A percentile compares a stretch with the other conserved stretches of the same genome.
phyloP scores from a whole-genome alignment of 2,888 invertebrate genomes.

The Pollenia angustigena region DNA sequence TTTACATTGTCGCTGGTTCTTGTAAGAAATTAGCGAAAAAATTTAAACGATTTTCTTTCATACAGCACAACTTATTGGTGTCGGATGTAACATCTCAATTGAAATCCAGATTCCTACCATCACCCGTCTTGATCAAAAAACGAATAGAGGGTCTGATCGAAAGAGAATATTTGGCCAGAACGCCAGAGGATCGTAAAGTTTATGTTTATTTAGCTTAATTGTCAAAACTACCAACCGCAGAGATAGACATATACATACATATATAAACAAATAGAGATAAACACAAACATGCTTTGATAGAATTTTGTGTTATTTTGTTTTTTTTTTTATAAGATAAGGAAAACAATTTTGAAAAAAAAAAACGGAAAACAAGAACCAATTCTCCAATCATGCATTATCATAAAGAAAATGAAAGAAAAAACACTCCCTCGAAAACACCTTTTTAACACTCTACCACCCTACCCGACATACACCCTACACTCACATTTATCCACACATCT shows the following conservation, averaged over 20 bases:
- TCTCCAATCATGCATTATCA: constrained; percentile 63
- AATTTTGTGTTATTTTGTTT: constrained; percentile 53
- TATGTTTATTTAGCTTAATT: constrained; percentile 97
- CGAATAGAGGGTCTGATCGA: constrained; percentile 99
- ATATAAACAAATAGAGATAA: constrained; percentile 9
- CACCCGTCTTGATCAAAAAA: constrained; percentile 99
- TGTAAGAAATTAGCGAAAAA: too few species aligned
- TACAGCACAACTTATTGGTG: constrained; percentile 95
- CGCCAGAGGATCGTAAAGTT: constrained; percentile 98
- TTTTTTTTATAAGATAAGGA: constrained; percentile 24
- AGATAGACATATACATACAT: constrained; percentile 20
- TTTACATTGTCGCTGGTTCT: not conserved
- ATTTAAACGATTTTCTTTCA: constrained; percentile 63
- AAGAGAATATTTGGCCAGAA: constrained; percentile 98
- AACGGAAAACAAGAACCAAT: constrained; percentile 53
- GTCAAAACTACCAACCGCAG: constrained; percentile 44
- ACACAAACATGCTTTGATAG: constrained; percentile 53
- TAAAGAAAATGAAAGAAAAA: constrained; percentile 19
- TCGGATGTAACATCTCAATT: constrained; percentile 99
- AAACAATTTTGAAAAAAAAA: constrained; percentile 14
- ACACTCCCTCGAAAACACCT: constrained; percentile 12
- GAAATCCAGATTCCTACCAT: constrained; percentile 98
- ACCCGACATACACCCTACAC: not conserved
- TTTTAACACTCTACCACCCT: constrained; percentile 13
- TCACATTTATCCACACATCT: constrained; percentile 23